Conservation (phyloP, 2,888 invertebrate genomes). For the Tenthredo notha region DNA sequence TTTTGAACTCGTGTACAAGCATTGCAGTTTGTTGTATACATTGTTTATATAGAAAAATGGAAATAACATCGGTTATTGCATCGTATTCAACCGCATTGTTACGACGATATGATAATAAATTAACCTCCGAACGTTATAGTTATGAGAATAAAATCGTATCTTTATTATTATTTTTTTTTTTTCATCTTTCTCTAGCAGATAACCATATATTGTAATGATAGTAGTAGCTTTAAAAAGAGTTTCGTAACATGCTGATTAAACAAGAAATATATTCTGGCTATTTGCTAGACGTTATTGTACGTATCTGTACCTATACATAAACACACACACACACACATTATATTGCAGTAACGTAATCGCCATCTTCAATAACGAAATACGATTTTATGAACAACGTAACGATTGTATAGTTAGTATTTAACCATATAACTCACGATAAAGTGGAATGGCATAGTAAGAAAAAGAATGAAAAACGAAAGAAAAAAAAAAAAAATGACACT, state of each 20-base stretch:
- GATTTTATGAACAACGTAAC: neutral
- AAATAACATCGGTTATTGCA: neutral
- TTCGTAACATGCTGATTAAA: conserved; percentile 32
- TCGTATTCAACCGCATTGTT: neutral
- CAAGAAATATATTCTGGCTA: conserved; percentile 21
- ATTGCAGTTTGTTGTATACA: neutral
- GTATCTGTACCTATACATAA: neutral
- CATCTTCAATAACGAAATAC: neutral
- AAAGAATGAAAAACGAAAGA: neutral
- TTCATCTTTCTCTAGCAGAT: neutral
- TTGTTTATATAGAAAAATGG: neutral
- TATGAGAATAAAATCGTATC: neutral
- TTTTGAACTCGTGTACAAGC: neutral
- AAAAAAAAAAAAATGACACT: neutral
- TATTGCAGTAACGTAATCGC: neutral
- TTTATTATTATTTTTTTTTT: neutral
- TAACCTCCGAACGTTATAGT: neutral
- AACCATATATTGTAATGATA: conserved; percentile 22
- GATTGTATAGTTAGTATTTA: neutral
- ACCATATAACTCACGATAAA: too few relatives aligned
- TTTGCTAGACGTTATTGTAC: conserved; percentile 19
- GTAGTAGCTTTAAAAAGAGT: neutral
- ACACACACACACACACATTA: neutral
- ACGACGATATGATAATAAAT: neutral
- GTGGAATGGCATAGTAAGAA: too few relatives aligned